Base-by-base conservation (phyloP, 2,797 vertebrate genomes). In the Gymnoscopelus microlampas region DNA sequence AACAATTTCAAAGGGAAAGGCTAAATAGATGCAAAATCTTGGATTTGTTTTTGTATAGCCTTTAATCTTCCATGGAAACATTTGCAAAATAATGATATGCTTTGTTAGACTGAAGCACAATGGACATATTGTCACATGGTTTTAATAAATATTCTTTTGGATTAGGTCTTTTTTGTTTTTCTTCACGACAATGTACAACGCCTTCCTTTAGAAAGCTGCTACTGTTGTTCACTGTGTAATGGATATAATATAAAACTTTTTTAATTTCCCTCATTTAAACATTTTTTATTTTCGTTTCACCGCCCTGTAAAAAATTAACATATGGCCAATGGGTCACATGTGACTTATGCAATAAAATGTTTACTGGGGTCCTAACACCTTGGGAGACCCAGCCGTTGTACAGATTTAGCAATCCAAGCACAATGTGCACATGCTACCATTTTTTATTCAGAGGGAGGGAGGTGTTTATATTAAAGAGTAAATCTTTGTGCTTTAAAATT, bases 271-370 rank as follows among this genome's bases (percentile, higher is more conserved):
- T 82, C 63, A 53, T 60, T 80, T 82, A 9, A 48, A 56, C 74
- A 63, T 59, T 78, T 78, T 61, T 69, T 35, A 64, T 60, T 55
- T 64, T 59, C 81, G 51, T 73, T 82, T 68, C 76, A 81, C 82
- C 66, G 50, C 83, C 72, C 79, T 82, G 78, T 82, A 81, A 77
- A 88, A 60, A 83, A 32, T 49, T 73, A 84, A 92, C 93, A 89
- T 91, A 88, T 89, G 92, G 83, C 93, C 92, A 5, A 60, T 84
- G 73, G 80, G 87, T 95, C 94, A 93, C 92, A 94, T 94, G 94
- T 95, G 93, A 93, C 94, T 96, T 98, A 98, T 98, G 97, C 97
- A 99, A 98, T 99, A 97, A 96, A 35, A 92, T 94, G 95, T 97
- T 97, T 87, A 95, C 96, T 91, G 94, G 95, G 93, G 91, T 92